Percentiles rank a stretch among this genome's conserved stretches.
Evolutionary conservation across 2,797 vertebrate genomes (phyloP).

Genomic region (Epinephelus awoara): DNA sequence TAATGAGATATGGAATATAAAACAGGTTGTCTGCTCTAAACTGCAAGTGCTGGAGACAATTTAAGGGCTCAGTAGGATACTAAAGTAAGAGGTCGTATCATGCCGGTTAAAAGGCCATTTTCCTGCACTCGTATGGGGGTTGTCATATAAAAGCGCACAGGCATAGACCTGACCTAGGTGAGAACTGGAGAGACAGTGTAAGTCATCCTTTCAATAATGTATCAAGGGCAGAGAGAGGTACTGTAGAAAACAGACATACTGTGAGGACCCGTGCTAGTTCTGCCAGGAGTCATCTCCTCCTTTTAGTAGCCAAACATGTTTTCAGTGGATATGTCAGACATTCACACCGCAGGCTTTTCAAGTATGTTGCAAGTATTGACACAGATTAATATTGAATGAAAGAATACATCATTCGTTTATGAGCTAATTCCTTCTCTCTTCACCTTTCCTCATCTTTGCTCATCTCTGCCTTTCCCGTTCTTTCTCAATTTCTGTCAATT

Average conservation of each 20-base stretch:
- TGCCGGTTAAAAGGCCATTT: neutral
- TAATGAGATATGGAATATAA: neutral
- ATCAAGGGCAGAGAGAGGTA: constrained; percentile 33
- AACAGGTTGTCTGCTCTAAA: neutral
- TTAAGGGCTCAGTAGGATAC: neutral
- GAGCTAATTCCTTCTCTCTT: constrained; percentile 7
- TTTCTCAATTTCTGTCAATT: constrained; percentile 7
- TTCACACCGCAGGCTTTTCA: constrained; percentile 19
- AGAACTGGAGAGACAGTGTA: neutral
- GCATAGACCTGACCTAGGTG: neutral
- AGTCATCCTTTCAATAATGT: constrained; percentile 19
- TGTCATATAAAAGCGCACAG: neutral
- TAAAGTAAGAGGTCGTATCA: neutral
- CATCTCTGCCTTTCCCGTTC: neutral
- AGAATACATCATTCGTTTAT: neutral
- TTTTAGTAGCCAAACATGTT: constrained; percentile 1
- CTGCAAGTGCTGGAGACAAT: neutral
- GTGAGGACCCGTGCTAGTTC: constrained; percentile 31
- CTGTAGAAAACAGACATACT: constrained; percentile 15
- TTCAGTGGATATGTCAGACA: neutral
- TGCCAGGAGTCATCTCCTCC: constrained; percentile 17
- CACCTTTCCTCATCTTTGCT: constrained; percentile 6
- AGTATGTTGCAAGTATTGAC: constrained; percentile 1
- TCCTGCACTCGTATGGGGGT: neutral
- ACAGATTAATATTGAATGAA: constrained; percentile 7